Evolutionary conservation across 2,797 vertebrate species (phyloP).

Genomic region (Cygnus olor): DNA sequence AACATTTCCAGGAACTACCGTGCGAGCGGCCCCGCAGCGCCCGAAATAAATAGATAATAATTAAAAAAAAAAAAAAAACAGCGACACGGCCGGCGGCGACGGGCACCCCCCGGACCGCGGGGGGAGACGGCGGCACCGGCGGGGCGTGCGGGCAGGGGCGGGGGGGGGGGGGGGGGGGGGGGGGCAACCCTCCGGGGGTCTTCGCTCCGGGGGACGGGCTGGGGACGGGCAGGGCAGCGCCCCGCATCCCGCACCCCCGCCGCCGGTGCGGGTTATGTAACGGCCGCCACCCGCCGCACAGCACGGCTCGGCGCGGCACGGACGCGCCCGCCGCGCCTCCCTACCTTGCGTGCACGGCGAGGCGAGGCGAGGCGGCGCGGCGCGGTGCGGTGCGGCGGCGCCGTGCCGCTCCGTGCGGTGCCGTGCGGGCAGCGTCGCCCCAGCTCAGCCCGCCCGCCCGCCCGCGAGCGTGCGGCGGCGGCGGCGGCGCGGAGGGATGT

Average conservation of each 20-base stretch:
- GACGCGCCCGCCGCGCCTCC: not conserved
- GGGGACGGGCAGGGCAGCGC: no score
- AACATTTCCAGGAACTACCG: slow-evolving; percentile 83
- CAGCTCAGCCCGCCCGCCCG: no score
- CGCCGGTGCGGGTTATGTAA: not conserved
- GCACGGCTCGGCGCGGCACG: no score
- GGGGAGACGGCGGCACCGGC: no score
- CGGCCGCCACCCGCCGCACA: not conserved
- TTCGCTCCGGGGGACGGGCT: no score
- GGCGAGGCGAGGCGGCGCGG: not conserved
- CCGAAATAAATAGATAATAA: not conserved
- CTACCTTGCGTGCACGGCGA: not conserved
- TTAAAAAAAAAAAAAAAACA: no score
- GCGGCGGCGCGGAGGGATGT: slow-evolving; percentile 83
- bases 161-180: no score
- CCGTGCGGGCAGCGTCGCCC: not conserved
- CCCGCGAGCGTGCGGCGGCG: slow-evolving; percentile 32
- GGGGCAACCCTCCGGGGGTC: no score
- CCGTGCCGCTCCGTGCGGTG: not conserved
- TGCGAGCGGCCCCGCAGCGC: slow-evolving; percentile 65
- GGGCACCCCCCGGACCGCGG: no score
- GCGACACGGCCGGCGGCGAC: no score
- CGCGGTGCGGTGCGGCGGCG: not conserved
- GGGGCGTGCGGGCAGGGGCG: no score
- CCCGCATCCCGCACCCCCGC: no score